Base-by-base conservation (phyloP, 2,113 vertebrate genomes). In the Dromaius novaehollandiae region DNA sequence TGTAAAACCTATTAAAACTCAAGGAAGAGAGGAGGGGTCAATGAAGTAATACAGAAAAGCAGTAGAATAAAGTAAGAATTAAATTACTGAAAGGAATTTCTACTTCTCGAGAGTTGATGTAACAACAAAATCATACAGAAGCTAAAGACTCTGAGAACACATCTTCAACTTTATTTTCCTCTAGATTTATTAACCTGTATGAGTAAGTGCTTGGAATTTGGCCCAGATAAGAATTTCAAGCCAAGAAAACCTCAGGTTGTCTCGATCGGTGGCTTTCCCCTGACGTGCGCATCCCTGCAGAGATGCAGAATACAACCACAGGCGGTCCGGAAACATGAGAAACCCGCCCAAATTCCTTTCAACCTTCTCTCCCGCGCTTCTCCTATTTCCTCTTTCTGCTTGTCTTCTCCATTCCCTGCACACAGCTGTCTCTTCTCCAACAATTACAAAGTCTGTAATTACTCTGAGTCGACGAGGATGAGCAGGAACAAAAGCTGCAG, bases 121-220 rank as follows among this genome's bases (percentile, higher is more conserved):
- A 93, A 95, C 69, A 93, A 89, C 91, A 95, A 89, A 94, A 87
- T 91, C 89, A 95, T 80, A 88, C 51, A 74, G 95, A 40, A 89
- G 76, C 88, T 86, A 90, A 77, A 51, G 92, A 20, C 51, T 79
- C 65, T 70, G 76, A 46, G 64, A 78, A 93, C 80, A 92, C 69
- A 83, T 86, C 92, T 88, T 93, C 82, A 83, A 58, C 83, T 90
- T 83, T 83, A 83, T 92, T 95, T 95, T 96, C 83, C 70, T 89
- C 81, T 90, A 66, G 60, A 95, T 91, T 86, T 88, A 90, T 84
- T 94, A 77, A 88, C 80, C 46, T 55, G 56, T 88, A 96, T 71
- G 90, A 95, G 68, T 50, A 63, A 74, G 92, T 3, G 9, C n/a
- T 90, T 96, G 95, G 96, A 93, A 75, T 88, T 90, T 93, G 93